Evolutionary conservation across 1,140 invertebrate genomes (phyloP), one percentile per base, ranked within the genome.

Genomic region (Mizuhopecten yessoensis): DNA sequence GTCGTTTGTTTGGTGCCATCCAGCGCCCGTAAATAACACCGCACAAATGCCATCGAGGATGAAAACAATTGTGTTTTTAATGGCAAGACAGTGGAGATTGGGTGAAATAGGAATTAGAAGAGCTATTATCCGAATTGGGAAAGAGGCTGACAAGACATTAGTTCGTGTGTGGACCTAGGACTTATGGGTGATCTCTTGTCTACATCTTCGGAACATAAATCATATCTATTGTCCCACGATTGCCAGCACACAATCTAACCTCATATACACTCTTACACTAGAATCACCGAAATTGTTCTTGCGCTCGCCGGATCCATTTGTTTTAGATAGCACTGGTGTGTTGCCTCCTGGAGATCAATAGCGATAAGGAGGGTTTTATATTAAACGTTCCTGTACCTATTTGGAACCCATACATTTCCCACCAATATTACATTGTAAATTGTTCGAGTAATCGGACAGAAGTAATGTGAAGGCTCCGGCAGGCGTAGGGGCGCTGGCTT

Each of bases 81-180:
- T 75, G 57, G 57, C 57, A 75, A 75, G 57, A 75, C n/a, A 29
- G 57, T 75, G 57, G 57, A 75, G 57, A 75, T 75, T 75, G 9
- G 57, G 57, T 75, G 57, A 29, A n/a, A 75, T 75, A 29, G 57
- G 57, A 29, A 75, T 75, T 75, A 75, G 57, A 75, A n/a, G 23
- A 75, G 23, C 57, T 75, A 75, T 75, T 75, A 75, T 75, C 57
- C n/a, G 11, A n/a, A 29, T 29, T 75, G n/a, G n/a, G 57, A n/a
- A n/a, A 75, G 57, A 75, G 57, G 57, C 57, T 75, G 57, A 75
- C 57, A 75, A n/a, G 29, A 75, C 57, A 75, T 75, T 75, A 75
- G 57, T 75, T n/a, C n/a, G n/a, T 17, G 57, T 75, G 15, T 75
- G 57, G 57, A 75, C 57, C 57, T 75, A 75, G n/a, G 57, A 75